Base-by-base conservation (phyloP, 2,113 vertebrate genomes). In the Petrocephalus microphthalmus region DNA sequence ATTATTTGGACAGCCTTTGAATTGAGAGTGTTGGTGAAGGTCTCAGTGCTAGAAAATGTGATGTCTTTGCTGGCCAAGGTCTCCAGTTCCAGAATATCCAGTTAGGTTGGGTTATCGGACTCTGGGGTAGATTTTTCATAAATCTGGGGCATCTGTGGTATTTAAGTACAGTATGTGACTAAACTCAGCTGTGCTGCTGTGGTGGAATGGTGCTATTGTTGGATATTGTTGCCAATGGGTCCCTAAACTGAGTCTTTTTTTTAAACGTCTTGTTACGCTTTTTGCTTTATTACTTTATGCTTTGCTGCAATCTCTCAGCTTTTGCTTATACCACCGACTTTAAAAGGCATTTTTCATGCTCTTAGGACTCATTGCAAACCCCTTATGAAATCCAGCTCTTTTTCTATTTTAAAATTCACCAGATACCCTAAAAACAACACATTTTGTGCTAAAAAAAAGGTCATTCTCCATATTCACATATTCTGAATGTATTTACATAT, bases 81-180 rank as follows among this genome's bases (percentile, higher is more conserved):
- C 71, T 78, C 71, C 25, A 78, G 71, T 78, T 78, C 71, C 71
- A 19, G 71, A 78, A 78, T 42, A 78, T 78, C 17, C 71, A 42
- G 71, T 78, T 19, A 78, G 71, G 33, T 78, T 37, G 29, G 67
- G 25, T 74, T 74, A 33, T 78, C 15, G 33, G 33, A 19, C 29
- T 13, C 33, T 78, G 15, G 2, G 67, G 25, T 74, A 15, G 67
- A 33, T 74, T 37, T 37, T 74, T 74, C 67, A 37, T 37, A 78
- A 33, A 42, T 78, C 17, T 78, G 71, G 71, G 71, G 33, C 29
- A 78, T 42, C 17, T 78, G 33, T 42, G 29, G 71, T 42, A 33
- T 78, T 78, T 78, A 78, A 78, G 71, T 78, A 78, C 71, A 78
- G 29, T 78, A 78, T 78, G 33, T 42, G 71, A 78, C 29, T 37